These are phyloP conservation scores for Berghia stephanieae DNA, from an alignment of 1,140 invertebrate species.

Conservation along the genomic window DNA sequence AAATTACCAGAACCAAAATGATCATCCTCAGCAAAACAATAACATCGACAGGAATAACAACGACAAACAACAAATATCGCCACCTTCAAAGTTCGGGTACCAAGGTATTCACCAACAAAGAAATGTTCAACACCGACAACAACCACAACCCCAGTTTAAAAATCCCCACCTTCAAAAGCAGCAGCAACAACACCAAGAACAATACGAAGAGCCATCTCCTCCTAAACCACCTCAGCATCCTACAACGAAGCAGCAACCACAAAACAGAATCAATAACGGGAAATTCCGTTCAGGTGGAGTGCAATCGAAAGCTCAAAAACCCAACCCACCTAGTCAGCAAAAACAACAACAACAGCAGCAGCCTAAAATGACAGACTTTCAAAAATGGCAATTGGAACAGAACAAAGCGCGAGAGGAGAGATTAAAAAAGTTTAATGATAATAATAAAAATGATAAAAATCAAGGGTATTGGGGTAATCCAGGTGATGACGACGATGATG, in stretches of 20 bases:
- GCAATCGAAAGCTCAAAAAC: background rate
- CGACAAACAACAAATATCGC: background rate
- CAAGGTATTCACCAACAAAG: too few species aligned
- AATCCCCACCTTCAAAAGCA: background rate
- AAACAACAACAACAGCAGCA: background rate
- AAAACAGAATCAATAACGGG: background rate
- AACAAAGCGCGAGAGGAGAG: constrained; percentile 44
- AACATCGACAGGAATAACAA: constrained; percentile 21
- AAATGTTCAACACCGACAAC: background rate
- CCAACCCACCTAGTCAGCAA: too few species aligned
- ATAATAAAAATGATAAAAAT: too few species aligned
- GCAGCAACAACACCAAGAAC: background rate
- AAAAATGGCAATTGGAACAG: constrained; percentile 59
- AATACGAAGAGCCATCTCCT: too few species aligned
- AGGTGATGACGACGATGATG: constrained; percentile 19
- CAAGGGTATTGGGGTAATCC: background rate
- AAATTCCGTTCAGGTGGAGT: background rate
- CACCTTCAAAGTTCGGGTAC: background rate
- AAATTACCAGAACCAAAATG: background rate
- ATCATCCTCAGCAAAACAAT: background rate
- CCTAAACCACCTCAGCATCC: background rate
- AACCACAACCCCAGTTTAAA: background rate
- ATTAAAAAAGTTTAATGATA: constrained; percentile 35
- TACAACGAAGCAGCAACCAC: background rate
- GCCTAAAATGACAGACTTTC: constrained; percentile 51